A percentile compares a stretch with the other conserved stretches of the same genome.
Conservation (phyloP, 2,888 invertebrate species). For the Heteromurus nitidus region DNA sequence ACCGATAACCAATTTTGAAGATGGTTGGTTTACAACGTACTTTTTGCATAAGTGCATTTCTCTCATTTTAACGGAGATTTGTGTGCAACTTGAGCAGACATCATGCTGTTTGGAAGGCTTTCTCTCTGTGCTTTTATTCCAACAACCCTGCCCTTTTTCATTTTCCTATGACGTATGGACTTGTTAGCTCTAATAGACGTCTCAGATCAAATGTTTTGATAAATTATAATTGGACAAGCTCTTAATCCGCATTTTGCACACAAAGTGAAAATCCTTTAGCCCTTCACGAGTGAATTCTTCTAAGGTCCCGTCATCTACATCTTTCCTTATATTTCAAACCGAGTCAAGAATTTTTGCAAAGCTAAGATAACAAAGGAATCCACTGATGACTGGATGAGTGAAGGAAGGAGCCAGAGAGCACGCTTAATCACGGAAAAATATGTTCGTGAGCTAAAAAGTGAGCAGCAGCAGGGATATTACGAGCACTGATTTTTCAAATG, state of each 20-base stretch:
- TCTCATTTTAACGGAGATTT: too few species aligned
- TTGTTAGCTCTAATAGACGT: conserved; percentile 36
- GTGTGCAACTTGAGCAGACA: too few species aligned
- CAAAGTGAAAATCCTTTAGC: conserved; percentile 12
- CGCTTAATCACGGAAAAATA: not conserved
- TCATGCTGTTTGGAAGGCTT: too few species aligned
- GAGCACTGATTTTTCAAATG: conserved; percentile 42
- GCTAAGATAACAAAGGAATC: conserved; percentile 5
- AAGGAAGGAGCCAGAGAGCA: conserved; percentile 18
- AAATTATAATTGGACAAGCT: conserved; percentile 39
- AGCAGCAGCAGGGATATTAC: conserved; percentile 17
- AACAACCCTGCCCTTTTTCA: conserved; percentile 18
- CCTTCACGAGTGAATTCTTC: conserved; percentile 37
- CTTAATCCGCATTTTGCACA: conserved; percentile 22
- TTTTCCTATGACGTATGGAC: conserved; percentile 28
- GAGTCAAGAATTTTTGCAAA: not conserved
- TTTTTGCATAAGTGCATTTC: too few species aligned
- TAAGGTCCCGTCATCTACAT: conserved; percentile 41
- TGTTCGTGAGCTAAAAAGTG: not conserved
- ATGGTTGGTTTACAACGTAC: too few species aligned
- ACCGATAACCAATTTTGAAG: too few species aligned
- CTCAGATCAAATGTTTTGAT: conserved; percentile 29
- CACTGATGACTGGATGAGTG: conserved; percentile 38
- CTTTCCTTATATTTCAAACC: too few species aligned
- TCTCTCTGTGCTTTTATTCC: conserved; percentile 15